phyloP scores from a whole-genome alignment of 2,113 vertebrate genomes.

The Synodontis membranacea region DNA sequence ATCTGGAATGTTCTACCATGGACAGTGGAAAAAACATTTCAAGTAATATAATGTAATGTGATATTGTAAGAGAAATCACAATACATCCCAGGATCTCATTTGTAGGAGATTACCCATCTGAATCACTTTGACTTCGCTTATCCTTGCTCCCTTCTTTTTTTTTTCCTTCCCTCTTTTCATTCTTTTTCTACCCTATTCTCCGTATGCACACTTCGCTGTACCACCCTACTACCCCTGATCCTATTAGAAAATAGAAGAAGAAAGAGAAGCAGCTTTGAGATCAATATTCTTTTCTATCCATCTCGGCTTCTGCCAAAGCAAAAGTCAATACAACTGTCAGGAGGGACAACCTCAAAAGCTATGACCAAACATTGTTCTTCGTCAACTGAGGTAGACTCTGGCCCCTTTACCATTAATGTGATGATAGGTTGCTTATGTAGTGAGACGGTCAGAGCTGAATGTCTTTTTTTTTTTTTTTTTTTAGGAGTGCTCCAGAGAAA shows the following conservation, averaged over 20 bases:
- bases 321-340: conserved; percentile 11
- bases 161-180: not conserved
- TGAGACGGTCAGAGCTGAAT: not conserved
- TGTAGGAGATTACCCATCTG: conserved; percentile 39
- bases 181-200: conserved; percentile 26
- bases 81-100: not conserved
- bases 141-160: not conserved
- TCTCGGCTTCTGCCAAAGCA: conserved; percentile 4
- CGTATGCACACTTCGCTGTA: not conserved
- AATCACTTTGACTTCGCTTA: conserved; percentile 29
- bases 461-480: too few species aligned
- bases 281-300: conserved; percentile 42
- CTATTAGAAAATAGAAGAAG: conserved; percentile 48
- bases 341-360: conserved; percentile 2
- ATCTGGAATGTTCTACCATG: not conserved
- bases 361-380: not conserved
- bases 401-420: not conserved
- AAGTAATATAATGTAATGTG: not conserved
- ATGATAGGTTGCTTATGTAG: not conserved
- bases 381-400: not conserved
- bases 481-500: not conserved
- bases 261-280: conserved; percentile 43
- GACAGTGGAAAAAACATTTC: not conserved
- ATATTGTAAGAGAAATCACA: not conserved
- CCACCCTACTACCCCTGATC: conserved; percentile 37